Evolutionary conservation across 2,113 vertebrate genomes (phyloP).

Genomic region (Tragelaphus imberbis): DNA sequence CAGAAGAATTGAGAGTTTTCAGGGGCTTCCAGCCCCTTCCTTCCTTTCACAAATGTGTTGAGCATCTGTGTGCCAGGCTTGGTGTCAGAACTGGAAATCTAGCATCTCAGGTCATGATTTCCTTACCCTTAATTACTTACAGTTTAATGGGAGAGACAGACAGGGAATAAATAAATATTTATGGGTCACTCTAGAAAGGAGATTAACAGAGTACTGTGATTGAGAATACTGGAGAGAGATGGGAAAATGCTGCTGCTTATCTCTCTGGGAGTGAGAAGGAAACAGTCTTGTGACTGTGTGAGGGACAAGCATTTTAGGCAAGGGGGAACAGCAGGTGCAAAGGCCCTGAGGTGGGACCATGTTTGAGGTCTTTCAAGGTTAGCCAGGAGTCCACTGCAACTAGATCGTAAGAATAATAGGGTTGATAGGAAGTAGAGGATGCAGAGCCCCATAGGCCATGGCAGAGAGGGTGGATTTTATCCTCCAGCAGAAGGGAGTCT

Average conservation of each 20-base stretch:
- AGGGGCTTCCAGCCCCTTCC: background rate
- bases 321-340: background rate
- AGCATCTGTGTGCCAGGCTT: background rate
- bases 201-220: background rate
- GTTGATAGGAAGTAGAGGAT: background rate
- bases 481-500: background rate
- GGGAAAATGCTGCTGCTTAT: background rate
- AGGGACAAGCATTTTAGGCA: background rate
- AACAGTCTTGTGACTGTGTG: background rate
- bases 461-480: background rate
- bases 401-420: background rate
- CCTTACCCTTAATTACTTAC: background rate
- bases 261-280: background rate
- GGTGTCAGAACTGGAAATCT: background rate
- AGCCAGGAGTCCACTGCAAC: background rate
- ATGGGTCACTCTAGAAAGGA: background rate
- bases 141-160: background rate
- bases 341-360: background rate
- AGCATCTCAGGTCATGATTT: background rate
- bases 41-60: background rate
- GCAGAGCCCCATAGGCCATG: background rate
- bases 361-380: background rate
- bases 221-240: background rate
- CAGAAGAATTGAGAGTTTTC: background rate
- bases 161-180: background rate